These are phyloP conservation scores for Perccottus glenii DNA, from an alignment of 2,113 vertebrate genomes.

Conservation along the genomic window DNA sequence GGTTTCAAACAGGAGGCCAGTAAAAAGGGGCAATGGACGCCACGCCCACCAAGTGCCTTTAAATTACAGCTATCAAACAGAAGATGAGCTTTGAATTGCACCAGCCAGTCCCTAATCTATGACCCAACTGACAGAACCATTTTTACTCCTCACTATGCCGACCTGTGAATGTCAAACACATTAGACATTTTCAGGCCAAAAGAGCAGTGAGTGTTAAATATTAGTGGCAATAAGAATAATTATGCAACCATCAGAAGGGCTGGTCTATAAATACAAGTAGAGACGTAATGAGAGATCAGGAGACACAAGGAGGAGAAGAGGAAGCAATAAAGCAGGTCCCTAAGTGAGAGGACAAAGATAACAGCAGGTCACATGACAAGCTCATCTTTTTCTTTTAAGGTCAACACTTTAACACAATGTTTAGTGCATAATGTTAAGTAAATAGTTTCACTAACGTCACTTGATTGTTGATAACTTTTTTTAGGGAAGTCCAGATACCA, in stretches of 20 bases:
- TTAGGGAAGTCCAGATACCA: too few relatives aligned
- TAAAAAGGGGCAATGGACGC: conserved; percentile 1
- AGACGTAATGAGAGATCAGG: conserved; percentile 1
- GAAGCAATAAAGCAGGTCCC: neutral
- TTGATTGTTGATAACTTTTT: too few relatives aligned
- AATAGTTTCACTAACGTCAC: too few relatives aligned
- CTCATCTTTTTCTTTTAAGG: neutral
- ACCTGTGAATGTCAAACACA: conserved; percentile 7
- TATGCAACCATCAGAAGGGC: neutral
- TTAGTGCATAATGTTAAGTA: neutral
- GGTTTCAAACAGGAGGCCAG: neutral
- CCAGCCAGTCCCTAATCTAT: neutral
- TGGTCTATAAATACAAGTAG: neutral
- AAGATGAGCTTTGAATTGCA: conserved; percentile 1
- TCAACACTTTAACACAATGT: neutral
- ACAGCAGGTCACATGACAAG: neutral
- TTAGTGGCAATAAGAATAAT: neutral
- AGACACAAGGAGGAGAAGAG: conserved; percentile 3
- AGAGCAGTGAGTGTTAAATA: neutral
- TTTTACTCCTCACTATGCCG: conserved; percentile 25
- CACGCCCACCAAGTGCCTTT: conserved; percentile 13
- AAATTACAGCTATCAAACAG: neutral
- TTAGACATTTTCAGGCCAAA: neutral
- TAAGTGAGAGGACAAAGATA: neutral
- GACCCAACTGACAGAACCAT: neutral